Evolutionary conservation across 2,888 invertebrate genomes (phyloP), one percentile per base, ranked within the genome.

Genomic region (Drosophila fulvimacula): DNA sequence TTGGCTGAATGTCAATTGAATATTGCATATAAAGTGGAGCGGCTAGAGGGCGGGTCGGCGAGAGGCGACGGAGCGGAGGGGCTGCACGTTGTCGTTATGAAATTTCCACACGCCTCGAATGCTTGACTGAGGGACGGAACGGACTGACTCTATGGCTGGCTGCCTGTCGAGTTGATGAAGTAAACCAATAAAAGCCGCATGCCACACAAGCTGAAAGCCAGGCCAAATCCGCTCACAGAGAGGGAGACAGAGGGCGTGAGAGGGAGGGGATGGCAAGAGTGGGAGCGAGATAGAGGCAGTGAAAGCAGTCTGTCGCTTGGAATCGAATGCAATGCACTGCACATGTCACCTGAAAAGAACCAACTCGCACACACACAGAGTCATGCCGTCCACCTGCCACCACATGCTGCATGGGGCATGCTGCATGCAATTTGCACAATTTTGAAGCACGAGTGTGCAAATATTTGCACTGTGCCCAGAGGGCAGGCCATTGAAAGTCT

Each of bases 121-220:
- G 76, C 58, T 73, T 71, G 85, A 56, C 75, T 66, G 81, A 65
- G 68, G 34, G 48, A 52, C 42, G 44, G 64, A 48, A 24, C 42
- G 49, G 64, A 55, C 72, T 52, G 69, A 65, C 64, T 56, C 44
- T 57, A 17, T 27, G 48, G 48, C 72, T 69, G 61, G 59, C 82
- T 73, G 81, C 68, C 67, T 78, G 80, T 86, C 89, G 76, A 86
- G 73, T 86, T 89, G 90, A 86, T 87, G 90, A 87, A 88, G 86
- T 89, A 87, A 87, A 89, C 90, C 90, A 87, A 87, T 87, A 87
- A 87, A 81, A 81, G 84, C 83, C 68, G 83, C 82, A 80, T 82
- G 85, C 85, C 81, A 69, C 74, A 78, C 82, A 66, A 74, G 65
- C 82, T 76, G 84, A 89, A 83, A 88, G 82, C 85, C 88, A 57